Evolutionary conservation across 2,888 invertebrate genomes (phyloP).

Genomic region (Pachydiplax longipennis): DNA sequence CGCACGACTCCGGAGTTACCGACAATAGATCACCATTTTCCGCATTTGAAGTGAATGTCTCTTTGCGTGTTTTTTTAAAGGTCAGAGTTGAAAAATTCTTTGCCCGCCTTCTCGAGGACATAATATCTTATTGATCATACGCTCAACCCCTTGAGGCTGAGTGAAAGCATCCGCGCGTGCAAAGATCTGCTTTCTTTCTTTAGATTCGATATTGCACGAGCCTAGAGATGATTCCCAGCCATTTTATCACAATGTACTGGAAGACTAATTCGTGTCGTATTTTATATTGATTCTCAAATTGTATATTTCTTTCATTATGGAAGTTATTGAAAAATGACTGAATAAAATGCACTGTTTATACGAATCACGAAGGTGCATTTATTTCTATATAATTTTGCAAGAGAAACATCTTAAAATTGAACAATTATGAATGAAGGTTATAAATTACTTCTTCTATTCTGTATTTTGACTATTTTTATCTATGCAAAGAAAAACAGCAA

Average conservation of each 20-base stretch:
- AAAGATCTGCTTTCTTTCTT: background rate
- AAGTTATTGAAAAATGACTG: too few species aligned
- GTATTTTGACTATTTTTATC: too few species aligned
- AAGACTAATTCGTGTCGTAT: background rate
- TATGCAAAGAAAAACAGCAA: too few species aligned
- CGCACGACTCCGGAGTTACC: background rate
- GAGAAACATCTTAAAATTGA: too few species aligned
- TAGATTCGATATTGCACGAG: background rate
- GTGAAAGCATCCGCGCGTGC: background rate
- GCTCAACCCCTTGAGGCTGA: background rate
- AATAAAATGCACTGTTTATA: too few species aligned
- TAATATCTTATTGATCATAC: conserved; percentile 12
- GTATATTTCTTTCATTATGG: too few species aligned
- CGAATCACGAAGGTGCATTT: too few species aligned
- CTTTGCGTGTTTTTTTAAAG: background rate
- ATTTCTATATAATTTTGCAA: too few species aligned
- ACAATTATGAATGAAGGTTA: too few species aligned
- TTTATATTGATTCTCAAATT: too few species aligned
- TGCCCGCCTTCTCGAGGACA: background rate
- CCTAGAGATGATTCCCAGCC: background rate
- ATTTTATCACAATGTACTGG: background rate
- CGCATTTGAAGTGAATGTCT: background rate
- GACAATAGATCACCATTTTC: background rate
- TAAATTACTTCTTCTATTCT: too few species aligned
- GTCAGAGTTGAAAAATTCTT: conserved; percentile 2